Conservation (phyloP, 2,888 invertebrate species). For the Dendrolimus houi region DNA sequence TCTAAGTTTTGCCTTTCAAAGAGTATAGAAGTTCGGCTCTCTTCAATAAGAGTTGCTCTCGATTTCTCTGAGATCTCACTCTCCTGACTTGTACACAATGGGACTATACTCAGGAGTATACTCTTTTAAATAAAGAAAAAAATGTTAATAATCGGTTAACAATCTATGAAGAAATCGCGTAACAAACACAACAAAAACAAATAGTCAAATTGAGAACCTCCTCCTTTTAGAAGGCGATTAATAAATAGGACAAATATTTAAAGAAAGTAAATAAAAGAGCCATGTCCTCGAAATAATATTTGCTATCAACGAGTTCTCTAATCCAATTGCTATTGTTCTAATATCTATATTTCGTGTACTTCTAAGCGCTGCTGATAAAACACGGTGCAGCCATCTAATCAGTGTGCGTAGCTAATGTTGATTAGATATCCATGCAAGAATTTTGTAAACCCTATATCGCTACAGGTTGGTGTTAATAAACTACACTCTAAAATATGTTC, state of each 20-base stretch:
- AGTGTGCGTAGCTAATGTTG: conserved; percentile 43
- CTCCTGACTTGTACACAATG: too few relatives aligned
- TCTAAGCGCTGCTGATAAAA: conserved; percentile 7
- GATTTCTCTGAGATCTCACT: too few relatives aligned
- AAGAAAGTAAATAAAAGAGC: background rate
- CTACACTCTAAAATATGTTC: background rate
- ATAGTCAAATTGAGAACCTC: too few relatives aligned
- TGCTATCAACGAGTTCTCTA: background rate
- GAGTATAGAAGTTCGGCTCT: too few relatives aligned
- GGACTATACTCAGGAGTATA: too few relatives aligned
- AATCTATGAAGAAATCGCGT: too few relatives aligned
- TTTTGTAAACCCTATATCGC: conserved; percentile 39
- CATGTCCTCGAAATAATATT: background rate
- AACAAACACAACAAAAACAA: too few relatives aligned
- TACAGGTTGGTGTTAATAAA: conserved; percentile 24
- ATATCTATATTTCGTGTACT: background rate
- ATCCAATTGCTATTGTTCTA: background rate
- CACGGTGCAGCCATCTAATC: conserved; percentile 48
- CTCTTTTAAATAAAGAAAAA: too few relatives aligned
- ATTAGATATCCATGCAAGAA: conserved; percentile 65
- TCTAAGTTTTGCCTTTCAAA: too few relatives aligned
- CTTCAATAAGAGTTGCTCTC: too few relatives aligned
- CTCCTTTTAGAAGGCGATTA: too few relatives aligned
- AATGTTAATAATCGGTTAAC: too few relatives aligned
- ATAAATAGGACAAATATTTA: background rate